Base-by-base conservation (phyloP, 1,140 invertebrate species). In the Doryteuthis pealeii region DNA sequence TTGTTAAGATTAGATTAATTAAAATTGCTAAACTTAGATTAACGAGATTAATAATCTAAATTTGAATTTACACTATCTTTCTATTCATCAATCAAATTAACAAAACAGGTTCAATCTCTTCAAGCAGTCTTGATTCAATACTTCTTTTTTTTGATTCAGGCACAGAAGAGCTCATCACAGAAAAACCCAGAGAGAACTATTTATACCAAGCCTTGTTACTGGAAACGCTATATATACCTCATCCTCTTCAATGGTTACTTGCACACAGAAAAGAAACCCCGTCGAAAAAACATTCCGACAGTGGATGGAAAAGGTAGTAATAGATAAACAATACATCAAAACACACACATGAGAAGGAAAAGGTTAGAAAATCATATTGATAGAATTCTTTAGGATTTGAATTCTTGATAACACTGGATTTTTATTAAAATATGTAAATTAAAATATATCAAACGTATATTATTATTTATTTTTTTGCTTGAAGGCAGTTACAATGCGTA, bases 181-280 rank as follows among this genome's bases (percentile, higher is more conserved):
- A n/a, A 28, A 62, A 62, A 62, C 10, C 18, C 18, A 76, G 66
- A 72, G 80, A 33, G 30, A 72, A 14, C 45, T 84, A 1, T 72
- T 80, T 35, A 71, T 81, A 35, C 79, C 77, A 40, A 85, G 83
- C 72, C 74, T 83, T 86, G 30, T 81, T 80, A 71, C 70, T 87
- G 72, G 85, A n/a, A 87, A 75, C 74, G 85, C 2, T 87, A 87
- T 74, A 79, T 87, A 10, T 86, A 85, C 69, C 80, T 87, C 43
- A 87, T 87, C 31, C 75, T 87, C 40, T 87, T 85, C 77, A 87
- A 87, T 74, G 76, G 81, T 31, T 87, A 87, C 72, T 79, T 87
- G 15, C 82, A 85, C 70, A 74, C 75, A 72, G 84, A 86, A 75
- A 80, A 83, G 68, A 71, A 74, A 14, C 76, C 72, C 18, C 70